Base-by-base conservation (phyloP, 2,113 vertebrate genomes). In the Sciurus niger region DNA sequence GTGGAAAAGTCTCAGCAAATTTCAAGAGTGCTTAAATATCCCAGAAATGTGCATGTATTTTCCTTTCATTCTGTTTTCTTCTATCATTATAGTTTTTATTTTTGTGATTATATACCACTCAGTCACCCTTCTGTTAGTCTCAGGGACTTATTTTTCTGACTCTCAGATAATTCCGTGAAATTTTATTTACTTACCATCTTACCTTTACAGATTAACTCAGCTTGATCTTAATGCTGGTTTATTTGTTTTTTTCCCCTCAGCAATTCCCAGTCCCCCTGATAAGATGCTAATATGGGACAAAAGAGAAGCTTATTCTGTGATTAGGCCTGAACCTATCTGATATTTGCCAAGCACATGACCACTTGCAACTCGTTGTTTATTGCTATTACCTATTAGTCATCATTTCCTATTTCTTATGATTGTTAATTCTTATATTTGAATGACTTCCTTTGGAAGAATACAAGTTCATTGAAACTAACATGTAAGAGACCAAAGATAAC, bases 341-440 rank as follows among this genome's bases (percentile, higher is more conserved):
- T 95, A 83, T 84, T 98, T 97, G 84, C 94, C 0, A 18, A 96
- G 84, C 43, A 67, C 67, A 2, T 96, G 92, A 96, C 97, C 98
- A 88, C 73, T 82, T 95, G 83, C 53, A 94, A 93, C 48, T 97
- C 79, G 90, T 98, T 98, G 94, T 95, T 98, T 98, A 97, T 97
- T 93, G 74, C 48, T 34, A 6, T 72, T 87, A 77, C 91, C 97
- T 96, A 37, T 40, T 96, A 82, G 89, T 95, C 53, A 89, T 98
- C 73, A 87, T 95, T 98, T 98, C 98, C 97, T 94, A 67, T 98
- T 98, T 98, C 89, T 90, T 73, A 1, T 89, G 82, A 72, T 82
- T 79, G 40, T 98, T 97, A 88, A 82, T 93, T 89, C 85, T 92
- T 93, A 30, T 34, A 46, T 93, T 97, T 97, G 90, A 98, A 96